Evolutionary conservation across 2,888 invertebrate genomes (phyloP), one percentile per base, ranked within the genome.

Genomic region (Auanema freiburgensis): DNA sequence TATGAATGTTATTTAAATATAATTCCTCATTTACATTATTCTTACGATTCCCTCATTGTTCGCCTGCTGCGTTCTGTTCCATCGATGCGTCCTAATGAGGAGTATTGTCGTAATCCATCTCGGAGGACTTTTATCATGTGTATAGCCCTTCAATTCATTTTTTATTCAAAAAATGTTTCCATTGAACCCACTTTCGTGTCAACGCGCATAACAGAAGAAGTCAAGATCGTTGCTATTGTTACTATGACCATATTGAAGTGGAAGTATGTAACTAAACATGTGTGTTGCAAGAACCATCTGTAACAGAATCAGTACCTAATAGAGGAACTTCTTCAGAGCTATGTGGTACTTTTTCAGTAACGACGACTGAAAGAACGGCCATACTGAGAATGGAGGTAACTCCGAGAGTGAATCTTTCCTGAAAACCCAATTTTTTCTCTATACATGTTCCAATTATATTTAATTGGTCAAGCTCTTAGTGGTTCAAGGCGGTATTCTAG

Each of bases 381-480:
- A 79, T 75, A 55, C 76, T 75, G 50, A 79, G 69, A 55, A 78
- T 76, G 14, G 79, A 72, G 8, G 79, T 79, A 6, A 78, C 77
- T 41, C 79, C 79, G n/a, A 79, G 74, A 8, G 78, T 75, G 61
- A 76, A 79, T 10, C 77, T 66, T 54, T 79, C 79, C 78, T 77
- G 60, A 53, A 70, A 25, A 18, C 44, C 55, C 24, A 5, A 11
- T 41, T 11, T 40, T n/a, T n/a, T n/a, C n/a, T n/a, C n/a, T n/a
- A n/a, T n/a, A n/a, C n/a, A n/a, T n/a, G n/a, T n/a, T n/a, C n/a
- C n/a, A n/a, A n/a, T n/a, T n/a, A n/a, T n/a, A n/a, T n/a, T n/a
- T n/a, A n/a, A n/a, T n/a, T n/a, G n/a, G n/a, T n/a, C n/a, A n/a
- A n/a, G n/a, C n/a, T n/a, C n/a, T n/a, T n/a, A n/a, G n/a, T n/a